A percentile compares a stretch with the other conserved stretches of the same genome.
Conservation (phyloP, 2,113 vertebrate species). For the Gila orcuttii region DNA sequence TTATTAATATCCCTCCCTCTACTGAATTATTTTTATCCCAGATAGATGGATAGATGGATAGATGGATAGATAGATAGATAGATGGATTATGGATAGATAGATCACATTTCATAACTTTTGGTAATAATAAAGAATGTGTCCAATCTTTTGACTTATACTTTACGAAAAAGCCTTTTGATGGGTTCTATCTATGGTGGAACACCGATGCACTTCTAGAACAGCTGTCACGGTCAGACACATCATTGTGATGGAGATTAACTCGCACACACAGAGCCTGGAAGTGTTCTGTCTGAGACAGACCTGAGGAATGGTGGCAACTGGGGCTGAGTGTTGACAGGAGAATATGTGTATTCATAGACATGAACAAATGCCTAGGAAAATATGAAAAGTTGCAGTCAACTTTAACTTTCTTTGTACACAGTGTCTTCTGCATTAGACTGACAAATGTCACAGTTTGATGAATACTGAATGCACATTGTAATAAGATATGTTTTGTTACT, state of each 20-base stretch:
- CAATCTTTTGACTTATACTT: not conserved
- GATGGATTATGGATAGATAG: not conserved
- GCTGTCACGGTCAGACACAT: conserved; percentile 36
- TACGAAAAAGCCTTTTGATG: not conserved
- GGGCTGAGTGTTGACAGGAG: conserved; percentile 42
- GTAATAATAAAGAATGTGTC: not conserved
- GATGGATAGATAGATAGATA: no score
- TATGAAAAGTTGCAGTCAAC: conserved; percentile 26
- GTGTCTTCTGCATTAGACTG: not conserved
- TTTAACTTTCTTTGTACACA: not conserved
- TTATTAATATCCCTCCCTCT: no score
- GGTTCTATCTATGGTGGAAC: not conserved
- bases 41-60: not conserved
- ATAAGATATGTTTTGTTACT: conserved; percentile 21
- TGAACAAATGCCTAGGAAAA: conserved; percentile 11
- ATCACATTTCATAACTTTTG: not conserved
- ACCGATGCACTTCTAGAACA: conserved; percentile 6
- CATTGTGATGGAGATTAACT: conserved; percentile 51
- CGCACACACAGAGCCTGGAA: conserved; percentile 4
- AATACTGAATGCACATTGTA: not conserved
- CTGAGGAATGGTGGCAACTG: conserved; percentile 52
- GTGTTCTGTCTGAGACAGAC: conserved; percentile 9
- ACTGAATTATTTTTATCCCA: no score
- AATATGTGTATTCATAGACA: conserved; percentile 20
- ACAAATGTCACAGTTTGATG: conserved; percentile 23